A percentile compares a stretch with the other conserved stretches of the same genome.
phyloP scores from a whole-genome alignment of 2,113 vertebrate species.

The Suncus etruscus region DNA sequence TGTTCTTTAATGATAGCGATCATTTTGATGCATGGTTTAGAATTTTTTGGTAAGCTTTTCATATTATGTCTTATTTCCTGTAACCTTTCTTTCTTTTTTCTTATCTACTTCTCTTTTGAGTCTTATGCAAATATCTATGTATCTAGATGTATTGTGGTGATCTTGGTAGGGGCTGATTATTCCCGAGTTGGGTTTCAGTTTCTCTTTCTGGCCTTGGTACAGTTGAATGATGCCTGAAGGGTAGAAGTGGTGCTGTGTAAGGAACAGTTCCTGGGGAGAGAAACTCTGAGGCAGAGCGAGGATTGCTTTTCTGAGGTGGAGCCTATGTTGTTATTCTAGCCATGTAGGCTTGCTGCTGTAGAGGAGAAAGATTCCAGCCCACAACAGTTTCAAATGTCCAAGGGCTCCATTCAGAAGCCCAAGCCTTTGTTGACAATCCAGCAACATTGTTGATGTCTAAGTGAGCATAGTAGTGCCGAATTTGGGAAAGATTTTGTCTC shows the following conservation, averaged over 20 bases:
- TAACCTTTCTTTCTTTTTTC: constrained; percentile 43
- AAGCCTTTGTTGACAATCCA: neutral
- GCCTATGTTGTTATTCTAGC: neutral
- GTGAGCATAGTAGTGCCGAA: neutral
- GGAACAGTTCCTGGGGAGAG: neutral
- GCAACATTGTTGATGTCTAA: neutral
- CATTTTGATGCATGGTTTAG: constrained; percentile 42
- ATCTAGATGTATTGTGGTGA: constrained; percentile 4
- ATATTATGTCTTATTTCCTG: constrained; percentile 3
- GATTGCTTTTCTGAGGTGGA: neutral
- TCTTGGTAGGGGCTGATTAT: neutral
- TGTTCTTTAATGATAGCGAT: neutral
- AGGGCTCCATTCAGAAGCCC: neutral
- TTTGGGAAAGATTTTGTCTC: neutral
- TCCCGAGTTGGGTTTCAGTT: neutral
- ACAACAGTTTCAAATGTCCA: neutral
- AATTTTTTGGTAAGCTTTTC: constrained; percentile 12
- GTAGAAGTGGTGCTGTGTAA: neutral
- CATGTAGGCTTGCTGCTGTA: neutral
- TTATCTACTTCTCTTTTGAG: constrained; percentile 31
- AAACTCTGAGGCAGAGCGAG: neutral
- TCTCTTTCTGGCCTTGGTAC: neutral
- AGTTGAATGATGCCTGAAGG: neutral
- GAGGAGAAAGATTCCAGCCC: neutral
- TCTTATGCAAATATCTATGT: neutral